Percentiles rank a stretch among this genome's conserved stretches.
Evolutionary conservation across 1,140 invertebrate species (phyloP).

Genomic region (Piezodorus guildinii): DNA sequence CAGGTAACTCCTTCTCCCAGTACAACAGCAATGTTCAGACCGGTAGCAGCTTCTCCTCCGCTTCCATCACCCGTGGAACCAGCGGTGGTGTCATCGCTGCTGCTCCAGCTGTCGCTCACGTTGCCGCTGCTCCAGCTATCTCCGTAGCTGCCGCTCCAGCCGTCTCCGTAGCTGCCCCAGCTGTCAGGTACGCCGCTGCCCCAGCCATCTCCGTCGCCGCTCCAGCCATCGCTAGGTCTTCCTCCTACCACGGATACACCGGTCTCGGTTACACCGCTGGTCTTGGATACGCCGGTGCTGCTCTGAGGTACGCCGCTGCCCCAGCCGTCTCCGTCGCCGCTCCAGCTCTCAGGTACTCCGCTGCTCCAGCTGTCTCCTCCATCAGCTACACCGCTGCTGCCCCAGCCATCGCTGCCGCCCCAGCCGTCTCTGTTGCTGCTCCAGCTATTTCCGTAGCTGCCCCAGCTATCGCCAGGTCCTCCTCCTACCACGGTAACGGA

Average conservation of each 20-base stretch:
- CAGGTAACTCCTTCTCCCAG: conserved; percentile 39
- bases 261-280: conserved; percentile 3
- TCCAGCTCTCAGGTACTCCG: not conserved
- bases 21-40: conserved; percentile 41
- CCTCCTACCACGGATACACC: not conserved
- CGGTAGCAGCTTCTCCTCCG: conserved; percentile 40
- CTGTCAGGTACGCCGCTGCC: conserved; percentile 11
- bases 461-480: not conserved
- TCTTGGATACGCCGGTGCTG: not conserved
- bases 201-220: conserved; percentile 18
- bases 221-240: conserved; percentile 7
- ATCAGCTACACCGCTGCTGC: not conserved
- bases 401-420: not conserved
- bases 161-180: not conserved
- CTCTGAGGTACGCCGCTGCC: not conserved
- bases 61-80: conserved; percentile 39
- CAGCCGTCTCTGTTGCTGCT: not conserved
- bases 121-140: conserved; percentile 29
- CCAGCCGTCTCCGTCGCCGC: conserved; percentile 9
- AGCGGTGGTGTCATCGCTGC: conserved; percentile 38
- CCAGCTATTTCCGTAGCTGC: conserved; percentile 19
- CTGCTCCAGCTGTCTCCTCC: conserved; percentile 14
- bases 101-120: conserved; percentile 40
- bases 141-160: conserved; percentile 11
- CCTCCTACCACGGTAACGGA: conserved; percentile 13